Percentiles rank a stretch among this genome's conserved stretches.
Conservation (phyloP, 2,113 vertebrate species). For the Accipiter virgatus region DNA sequence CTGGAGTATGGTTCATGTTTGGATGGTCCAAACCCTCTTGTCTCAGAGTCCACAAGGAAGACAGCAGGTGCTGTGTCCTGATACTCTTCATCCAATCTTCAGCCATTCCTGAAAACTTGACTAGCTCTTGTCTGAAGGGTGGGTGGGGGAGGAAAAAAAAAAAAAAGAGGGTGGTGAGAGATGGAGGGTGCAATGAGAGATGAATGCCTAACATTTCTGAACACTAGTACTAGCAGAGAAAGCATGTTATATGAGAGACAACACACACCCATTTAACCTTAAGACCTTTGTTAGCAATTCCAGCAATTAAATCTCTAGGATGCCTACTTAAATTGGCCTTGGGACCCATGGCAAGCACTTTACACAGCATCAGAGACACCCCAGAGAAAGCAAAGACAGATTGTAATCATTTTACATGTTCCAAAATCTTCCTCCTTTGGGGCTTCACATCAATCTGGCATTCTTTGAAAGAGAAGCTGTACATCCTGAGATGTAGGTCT, state of each 20-base stretch:
- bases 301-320: background rate
- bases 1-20: slow-evolving; percentile 8
- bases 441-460: background rate
- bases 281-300: background rate
- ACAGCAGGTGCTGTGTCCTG: slow-evolving; percentile 40
- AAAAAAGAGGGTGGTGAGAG: background rate
- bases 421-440: background rate
- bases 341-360: background rate
- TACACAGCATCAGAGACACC: background rate
- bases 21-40: slow-evolving; percentile 51
- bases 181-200: background rate
- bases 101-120: slow-evolving; percentile 48
- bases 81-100: slow-evolving; percentile 64
- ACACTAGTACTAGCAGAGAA: background rate
- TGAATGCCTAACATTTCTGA: background rate
- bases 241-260: background rate
- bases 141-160: background rate
- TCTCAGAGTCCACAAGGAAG: slow-evolving; percentile 59
- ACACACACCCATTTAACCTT: background rate
- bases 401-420: accelerated
- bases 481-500: background rate
- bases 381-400: background rate
- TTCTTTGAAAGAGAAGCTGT: background rate
- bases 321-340: background rate
- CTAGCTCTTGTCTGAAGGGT: slow-evolving; percentile 73